Evolutionary conservation across 2,113 vertebrate genomes (phyloP).

Genomic region (Conger conger): DNA sequence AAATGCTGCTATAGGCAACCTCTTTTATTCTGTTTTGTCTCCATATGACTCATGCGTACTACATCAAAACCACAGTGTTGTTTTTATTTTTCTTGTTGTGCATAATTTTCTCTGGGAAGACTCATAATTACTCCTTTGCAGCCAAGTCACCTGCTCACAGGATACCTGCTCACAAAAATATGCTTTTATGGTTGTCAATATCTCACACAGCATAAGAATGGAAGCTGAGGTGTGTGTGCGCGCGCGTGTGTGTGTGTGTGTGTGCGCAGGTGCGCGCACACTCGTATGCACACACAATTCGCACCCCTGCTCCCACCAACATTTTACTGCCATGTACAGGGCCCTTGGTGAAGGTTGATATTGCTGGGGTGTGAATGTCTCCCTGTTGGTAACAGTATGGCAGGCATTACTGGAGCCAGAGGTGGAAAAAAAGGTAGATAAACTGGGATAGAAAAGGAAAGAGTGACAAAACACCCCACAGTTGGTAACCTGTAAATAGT

Average conservation of each 20-base stretch:
- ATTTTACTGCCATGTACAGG: neutral
- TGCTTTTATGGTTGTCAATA: too few relatives aligned
- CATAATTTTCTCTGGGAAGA: neutral
- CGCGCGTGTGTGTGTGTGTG: neutral
- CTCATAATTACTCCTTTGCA: neutral
- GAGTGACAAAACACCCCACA: neutral
- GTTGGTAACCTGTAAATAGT: neutral
- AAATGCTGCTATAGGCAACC: too few relatives aligned
- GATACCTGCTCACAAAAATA: too few relatives aligned
- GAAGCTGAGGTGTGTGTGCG: too few relatives aligned
- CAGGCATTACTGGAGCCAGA: neutral
- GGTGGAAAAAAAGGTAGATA: neutral
- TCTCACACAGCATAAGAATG: too few relatives aligned
- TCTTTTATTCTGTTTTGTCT: neutral
- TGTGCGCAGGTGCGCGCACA: too few relatives aligned
- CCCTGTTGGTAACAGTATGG: neutral
- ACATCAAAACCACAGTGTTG: neutral
- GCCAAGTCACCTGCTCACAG: neutral
- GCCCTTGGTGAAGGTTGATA: neutral
- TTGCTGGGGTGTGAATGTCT: neutral
- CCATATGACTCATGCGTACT: neutral
- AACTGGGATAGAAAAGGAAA: neutral
- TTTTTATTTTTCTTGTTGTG: neutral
- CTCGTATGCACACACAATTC: neutral
- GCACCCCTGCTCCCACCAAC: too few relatives aligned